Base-by-base conservation (phyloP, 2,888 invertebrate genomes). In the Falcaria lacertinaria region DNA sequence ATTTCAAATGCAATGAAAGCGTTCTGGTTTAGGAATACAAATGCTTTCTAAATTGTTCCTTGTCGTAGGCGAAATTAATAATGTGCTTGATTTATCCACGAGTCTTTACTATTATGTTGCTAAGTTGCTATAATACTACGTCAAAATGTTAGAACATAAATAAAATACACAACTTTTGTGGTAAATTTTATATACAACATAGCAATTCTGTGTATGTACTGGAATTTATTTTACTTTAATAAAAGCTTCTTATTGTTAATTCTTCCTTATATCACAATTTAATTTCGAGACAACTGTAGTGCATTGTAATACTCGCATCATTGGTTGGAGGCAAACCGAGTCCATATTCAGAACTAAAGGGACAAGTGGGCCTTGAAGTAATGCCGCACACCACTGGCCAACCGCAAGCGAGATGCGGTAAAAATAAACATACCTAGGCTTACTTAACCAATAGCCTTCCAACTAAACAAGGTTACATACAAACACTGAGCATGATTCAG, bases 281-380 rank as follows among this genome's bases (percentile, higher is more conserved):
- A n/a, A n/a, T 58, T 60, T 52, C 52, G 54, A 52, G 43, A 51
- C 48, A 60, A 59, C 60, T 54, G 57, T 52, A 48, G 45, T 63
- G 51, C 59, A 67, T 60, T 60, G 53, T 53, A 60, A 64, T 69
- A 70, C 74, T 66, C 65, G 75, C 68, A 67, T 64, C 54, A 74
- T 74, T 79, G 63, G 74, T 74, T 79, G 63, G 74, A 83, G 82
- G 81, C 64, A 58, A 85, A 80, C 83, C 53, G 69, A 80, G 74
- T 74, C 59, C 59, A 55, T 73, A 67, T 72, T 67, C 64, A 65
- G 65, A 75, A 66, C 65, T 67, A 72, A 80, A 82, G 77, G 79
- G 74, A 75, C 80, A 74, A 66, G 71, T 68, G 70, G 72, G 57
- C 77, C 83, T 82, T 84, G 82, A 78, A 65, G 62, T 54, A 59